Evolutionary conservation across 2,113 vertebrate species (phyloP), one percentile per base, ranked within the genome.

Genomic region (Condylura cristata): DNA sequence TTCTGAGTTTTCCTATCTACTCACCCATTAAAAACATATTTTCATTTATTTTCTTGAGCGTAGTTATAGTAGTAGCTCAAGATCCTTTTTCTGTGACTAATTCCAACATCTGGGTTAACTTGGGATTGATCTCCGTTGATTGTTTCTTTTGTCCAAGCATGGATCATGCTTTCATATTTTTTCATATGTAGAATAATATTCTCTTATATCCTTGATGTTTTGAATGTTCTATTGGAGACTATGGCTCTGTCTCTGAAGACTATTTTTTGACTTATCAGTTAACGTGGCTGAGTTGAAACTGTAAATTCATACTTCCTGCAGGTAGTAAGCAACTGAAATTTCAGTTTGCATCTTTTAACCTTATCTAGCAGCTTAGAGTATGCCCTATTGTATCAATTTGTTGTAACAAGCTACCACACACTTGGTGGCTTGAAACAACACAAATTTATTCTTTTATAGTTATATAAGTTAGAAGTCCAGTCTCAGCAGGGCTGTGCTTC

Each of bases 121-220:
- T 41, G 34, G 86, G 18, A 11, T 76, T 78, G 60, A 28, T 53
- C 37, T 78, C 72, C 86, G 41, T 41, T 53, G 48, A 60, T 41
- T 53, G 60, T 78, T 46, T 53, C 46, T 78, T 51, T 66, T 75
- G n/a, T 61, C 26, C 86, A 41, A 89, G 30, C 74, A n/a, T 24
- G 28, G 41, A 44, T 89, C 32, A 65, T 78, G 3, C 53, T 89
- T 89, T 65, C 60, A 78, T 76, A 65, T 89, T 41, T 53, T 48
- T 85, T 85, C 61, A 89, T 41, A 53, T 78, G 72, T 66, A 89
- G 34, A 66, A 78, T 66, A 41, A 78, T 66, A 76, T 53, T 89
- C 60, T 65, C 34, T 66, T 66, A 2, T 66, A 66, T 39, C 17
- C 46, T 89, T 41, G 44, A n/a, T 14, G 26, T 66, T 89, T 41